Percentiles rank a stretch among this genome's conserved stretches.
Evolutionary conservation across 2,888 invertebrate genomes (phyloP).

Genomic region (Entomobrya multifasciata): DNA sequence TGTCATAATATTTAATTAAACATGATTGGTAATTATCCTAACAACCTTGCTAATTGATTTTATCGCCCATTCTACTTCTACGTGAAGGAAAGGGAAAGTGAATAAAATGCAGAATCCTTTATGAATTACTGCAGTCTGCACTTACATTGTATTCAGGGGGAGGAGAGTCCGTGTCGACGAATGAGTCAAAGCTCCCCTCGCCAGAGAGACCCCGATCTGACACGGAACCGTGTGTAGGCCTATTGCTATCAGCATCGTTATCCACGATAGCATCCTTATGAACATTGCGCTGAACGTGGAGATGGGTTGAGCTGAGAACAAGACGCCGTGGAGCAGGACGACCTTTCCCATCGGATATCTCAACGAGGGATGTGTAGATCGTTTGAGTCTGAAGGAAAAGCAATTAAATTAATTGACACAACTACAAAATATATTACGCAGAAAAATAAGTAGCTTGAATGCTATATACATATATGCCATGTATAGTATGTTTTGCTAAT

Average conservation of each 20-base stretch:
- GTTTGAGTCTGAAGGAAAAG: constrained; percentile 46
- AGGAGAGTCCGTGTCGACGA: constrained; percentile 77
- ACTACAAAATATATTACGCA: no score
- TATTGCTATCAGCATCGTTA: constrained; percentile 77
- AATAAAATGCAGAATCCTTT: not conserved
- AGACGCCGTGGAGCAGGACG: constrained; percentile 75
- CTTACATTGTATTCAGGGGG: constrained; percentile 78
- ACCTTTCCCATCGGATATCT: constrained; percentile 78
- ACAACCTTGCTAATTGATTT: constrained; percentile 10
- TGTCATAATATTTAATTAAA: constrained; percentile 9
- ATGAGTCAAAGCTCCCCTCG: constrained; percentile 79
- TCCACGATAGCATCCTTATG: constrained; percentile 70
- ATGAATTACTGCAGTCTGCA: not conserved
- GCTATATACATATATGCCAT: not conserved
- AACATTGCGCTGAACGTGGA: constrained; percentile 75
- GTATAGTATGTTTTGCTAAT: not conserved
- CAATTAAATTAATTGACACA: not conserved
- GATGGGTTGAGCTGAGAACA: constrained; percentile 77
- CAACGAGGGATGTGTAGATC: constrained; percentile 73
- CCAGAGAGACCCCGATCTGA: constrained; percentile 78
- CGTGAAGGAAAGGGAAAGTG: not conserved
- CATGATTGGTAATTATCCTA: constrained; percentile 19
- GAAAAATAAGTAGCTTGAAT: no score
- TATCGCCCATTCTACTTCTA: not conserved
- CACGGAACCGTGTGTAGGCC: constrained; percentile 79